phyloP scores from a whole-genome alignment of 2,113 vertebrate genomes.

The Alouatta palliata region DNA sequence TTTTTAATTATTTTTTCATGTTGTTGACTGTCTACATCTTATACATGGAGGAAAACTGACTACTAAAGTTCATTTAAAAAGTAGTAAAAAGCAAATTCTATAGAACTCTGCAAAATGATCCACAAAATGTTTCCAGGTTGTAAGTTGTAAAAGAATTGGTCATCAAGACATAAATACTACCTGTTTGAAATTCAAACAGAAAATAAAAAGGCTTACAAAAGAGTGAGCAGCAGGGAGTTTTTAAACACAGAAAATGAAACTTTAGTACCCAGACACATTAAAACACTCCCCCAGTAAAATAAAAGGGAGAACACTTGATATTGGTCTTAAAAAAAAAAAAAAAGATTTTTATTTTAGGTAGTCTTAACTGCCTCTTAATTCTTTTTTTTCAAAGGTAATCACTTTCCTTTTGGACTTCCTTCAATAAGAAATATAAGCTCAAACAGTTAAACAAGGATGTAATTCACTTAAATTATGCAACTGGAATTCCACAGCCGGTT shows the following conservation, averaged over 20 bases:
- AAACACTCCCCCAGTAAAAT: conserved; percentile 51
- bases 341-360: conserved; percentile 24
- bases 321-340: neutral
- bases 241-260: conserved; percentile 65
- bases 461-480: conserved; percentile 85
- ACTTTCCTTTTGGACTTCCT: conserved; percentile 58
- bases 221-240: conserved; percentile 29
- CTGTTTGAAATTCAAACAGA: conserved; percentile 51
- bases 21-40: neutral
- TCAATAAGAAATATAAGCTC: conserved; percentile 69
- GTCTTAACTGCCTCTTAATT: conserved; percentile 22
- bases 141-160: neutral
- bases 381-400: conserved; percentile 44
- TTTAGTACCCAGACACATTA: conserved; percentile 67
- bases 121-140: conserved; percentile 27
- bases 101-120: conserved; percentile 54
- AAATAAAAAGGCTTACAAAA: conserved; percentile 47
- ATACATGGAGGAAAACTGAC: conserved; percentile 40
- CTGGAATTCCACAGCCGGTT: conserved; percentile 83
- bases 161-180: conserved; percentile 47
- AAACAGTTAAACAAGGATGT: conserved; percentile 71
- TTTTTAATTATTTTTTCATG: conserved; percentile 50
- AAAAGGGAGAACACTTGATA: conserved; percentile 57
- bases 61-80: conserved; percentile 74
- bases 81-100: conserved; percentile 68